A percentile compares a stretch with the other conserved stretches of the same genome.
phyloP scores from a whole-genome alignment of 2,797 vertebrate genomes.

The Sebastiscus tertius region DNA sequence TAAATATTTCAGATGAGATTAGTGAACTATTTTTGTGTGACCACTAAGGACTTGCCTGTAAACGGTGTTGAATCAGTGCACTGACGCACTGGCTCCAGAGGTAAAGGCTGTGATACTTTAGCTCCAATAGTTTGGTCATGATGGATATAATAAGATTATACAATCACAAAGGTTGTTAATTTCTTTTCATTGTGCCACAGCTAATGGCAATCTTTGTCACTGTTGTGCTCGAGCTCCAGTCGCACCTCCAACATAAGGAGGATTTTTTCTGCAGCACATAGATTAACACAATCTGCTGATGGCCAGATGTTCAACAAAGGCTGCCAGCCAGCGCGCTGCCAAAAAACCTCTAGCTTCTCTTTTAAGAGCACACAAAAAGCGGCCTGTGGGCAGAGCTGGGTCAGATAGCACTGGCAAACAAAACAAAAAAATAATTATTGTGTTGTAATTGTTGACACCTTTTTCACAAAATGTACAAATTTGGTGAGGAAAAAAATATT shows the following conservation, averaged over 20 bases:
- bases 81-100: background rate
- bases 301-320: constrained; percentile 76
- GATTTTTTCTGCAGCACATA: constrained; percentile 65
- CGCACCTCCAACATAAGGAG: constrained; percentile 65
- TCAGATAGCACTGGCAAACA: constrained; percentile 35
- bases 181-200: constrained; percentile 55
- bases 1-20: background rate
- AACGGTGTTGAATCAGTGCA: background rate
- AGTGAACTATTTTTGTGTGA: background rate
- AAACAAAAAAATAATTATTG: background rate
- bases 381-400: constrained; percentile 36
- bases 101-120: constrained; percentile 10
- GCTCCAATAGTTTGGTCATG: constrained; percentile 1
- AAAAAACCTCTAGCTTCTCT: constrained; percentile 48
- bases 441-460: background rate
- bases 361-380: constrained; percentile 56
- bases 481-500: background rate
- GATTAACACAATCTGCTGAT: constrained; percentile 78
- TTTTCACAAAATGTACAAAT: background rate
- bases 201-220: constrained; percentile 66
- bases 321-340: constrained; percentile 65
- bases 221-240: constrained; percentile 56
- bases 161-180: constrained; percentile 59
- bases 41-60: background rate
- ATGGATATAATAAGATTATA: constrained; percentile 46